These are phyloP conservation scores for Heliconius ismenius DNA, from an alignment of 2,888 invertebrate species.

Conservation along the genomic window DNA sequence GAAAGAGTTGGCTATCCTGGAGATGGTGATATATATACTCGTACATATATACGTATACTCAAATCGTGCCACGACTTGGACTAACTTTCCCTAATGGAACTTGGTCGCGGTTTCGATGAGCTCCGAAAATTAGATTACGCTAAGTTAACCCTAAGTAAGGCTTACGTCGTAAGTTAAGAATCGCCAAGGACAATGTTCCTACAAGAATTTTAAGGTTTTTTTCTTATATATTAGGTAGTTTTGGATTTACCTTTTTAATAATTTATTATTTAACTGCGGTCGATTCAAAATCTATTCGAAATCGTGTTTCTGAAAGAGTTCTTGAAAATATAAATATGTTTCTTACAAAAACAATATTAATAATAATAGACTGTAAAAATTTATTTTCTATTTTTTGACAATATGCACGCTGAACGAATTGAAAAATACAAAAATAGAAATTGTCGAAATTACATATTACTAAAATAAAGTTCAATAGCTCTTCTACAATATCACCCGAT, in stretches of 20 bases:
- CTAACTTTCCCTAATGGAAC: slow-evolving; percentile 19
- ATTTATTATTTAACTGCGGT: not conserved
- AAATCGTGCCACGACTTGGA: not conserved
- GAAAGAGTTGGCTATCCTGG: no score
- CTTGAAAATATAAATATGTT: no score
- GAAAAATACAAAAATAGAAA: not conserved
- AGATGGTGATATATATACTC: not conserved
- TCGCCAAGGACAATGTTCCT: not conserved
- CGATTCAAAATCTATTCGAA: no score
- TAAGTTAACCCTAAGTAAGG: slow-evolving; percentile 22
- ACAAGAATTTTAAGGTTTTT: not conserved
- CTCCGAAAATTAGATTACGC: slow-evolving; percentile 7
- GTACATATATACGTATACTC: not conserved
- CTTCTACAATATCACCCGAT: not conserved
- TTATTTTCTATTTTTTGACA: no score
- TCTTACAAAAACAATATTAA: no score
- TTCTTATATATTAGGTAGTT: not conserved
- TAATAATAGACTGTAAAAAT: no score
- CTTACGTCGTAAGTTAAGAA: not conserved
- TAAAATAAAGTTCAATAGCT: not conserved
- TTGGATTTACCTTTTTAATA: not conserved
- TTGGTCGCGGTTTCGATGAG: slow-evolving; percentile 7
- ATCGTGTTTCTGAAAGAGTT: no score
- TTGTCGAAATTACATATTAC: not conserved
- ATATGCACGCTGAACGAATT: no score